Percentiles rank a stretch among this genome's conserved stretches.
Conservation (phyloP, 2,113 vertebrate genomes). For the Apeltes quadracus region DNA sequence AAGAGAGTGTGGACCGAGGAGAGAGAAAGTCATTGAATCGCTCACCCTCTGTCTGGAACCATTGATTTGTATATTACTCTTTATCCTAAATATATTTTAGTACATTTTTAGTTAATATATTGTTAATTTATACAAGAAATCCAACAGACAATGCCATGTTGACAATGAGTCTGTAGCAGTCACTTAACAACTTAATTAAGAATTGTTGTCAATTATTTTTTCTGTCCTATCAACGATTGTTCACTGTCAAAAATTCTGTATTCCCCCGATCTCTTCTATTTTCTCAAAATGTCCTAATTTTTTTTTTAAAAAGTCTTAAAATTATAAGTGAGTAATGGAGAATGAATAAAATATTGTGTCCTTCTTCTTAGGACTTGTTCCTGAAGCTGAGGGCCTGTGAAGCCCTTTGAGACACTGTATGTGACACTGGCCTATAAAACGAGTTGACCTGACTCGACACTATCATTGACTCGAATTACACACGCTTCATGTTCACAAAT, state of each 20-base stretch:
- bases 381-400: not conserved
- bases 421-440: not conserved
- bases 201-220: not conserved
- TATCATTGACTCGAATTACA: not conserved
- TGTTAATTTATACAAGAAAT: too few species aligned
- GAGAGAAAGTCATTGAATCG: conserved; percentile 33
- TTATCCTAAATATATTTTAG: not conserved
- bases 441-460: not conserved
- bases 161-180: too few species aligned
- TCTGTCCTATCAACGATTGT: too few species aligned
- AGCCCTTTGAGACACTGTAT: not conserved
- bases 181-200: not conserved
- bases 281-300: not conserved
- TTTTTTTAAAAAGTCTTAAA: too few species aligned
- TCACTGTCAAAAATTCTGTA: not conserved
- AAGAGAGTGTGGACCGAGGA: conserved; percentile 22
- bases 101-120: not conserved
- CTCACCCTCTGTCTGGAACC: conserved; percentile 11
- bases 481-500: conserved; percentile 4
- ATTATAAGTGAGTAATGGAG: not conserved
- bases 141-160: too few species aligned
- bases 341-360: not conserved
- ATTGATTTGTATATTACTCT: conserved; percentile 25
- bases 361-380: conserved; percentile 1
- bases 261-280: not conserved